Conservation (phyloP, 2,113 vertebrate species). For the Clarias magur region DNA sequence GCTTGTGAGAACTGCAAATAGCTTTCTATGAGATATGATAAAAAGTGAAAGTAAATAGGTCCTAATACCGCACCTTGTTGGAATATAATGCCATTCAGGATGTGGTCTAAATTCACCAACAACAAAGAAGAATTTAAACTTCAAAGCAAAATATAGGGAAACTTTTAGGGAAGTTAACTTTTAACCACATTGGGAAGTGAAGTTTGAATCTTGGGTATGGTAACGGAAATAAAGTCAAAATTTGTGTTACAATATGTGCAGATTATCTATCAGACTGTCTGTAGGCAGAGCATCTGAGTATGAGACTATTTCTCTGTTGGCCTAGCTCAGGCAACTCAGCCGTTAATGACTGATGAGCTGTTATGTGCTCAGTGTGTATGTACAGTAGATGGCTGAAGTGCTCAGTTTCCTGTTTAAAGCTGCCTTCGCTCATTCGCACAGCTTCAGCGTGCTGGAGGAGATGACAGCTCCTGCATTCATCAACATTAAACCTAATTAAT, state of each 20-base stretch:
- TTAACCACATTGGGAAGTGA: neutral
- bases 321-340: neutral
- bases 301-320: conserved; percentile 8
- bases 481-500: conserved; percentile 64
- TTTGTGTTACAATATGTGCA: neutral
- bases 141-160: neutral
- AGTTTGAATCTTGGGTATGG: neutral
- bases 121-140: neutral
- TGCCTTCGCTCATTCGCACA: conserved; percentile 23
- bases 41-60: neutral
- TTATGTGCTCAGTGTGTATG: conserved; percentile 32
- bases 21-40: neutral
- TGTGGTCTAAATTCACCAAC: neutral
- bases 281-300: neutral
- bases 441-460: conserved; percentile 42
- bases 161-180: neutral
- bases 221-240: neutral
- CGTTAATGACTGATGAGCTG: conserved; percentile 24
- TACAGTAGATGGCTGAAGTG: conserved; percentile 26
- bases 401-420: conserved; percentile 40
- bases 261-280: neutral
- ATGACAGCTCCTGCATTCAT: conserved; percentile 58
- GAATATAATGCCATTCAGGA: neutral
- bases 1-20: neutral
- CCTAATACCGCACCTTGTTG: neutral